These are phyloP conservation scores for Tholera decimalis DNA, from an alignment of 2,888 invertebrate genomes.

Conservation along the genomic window DNA sequence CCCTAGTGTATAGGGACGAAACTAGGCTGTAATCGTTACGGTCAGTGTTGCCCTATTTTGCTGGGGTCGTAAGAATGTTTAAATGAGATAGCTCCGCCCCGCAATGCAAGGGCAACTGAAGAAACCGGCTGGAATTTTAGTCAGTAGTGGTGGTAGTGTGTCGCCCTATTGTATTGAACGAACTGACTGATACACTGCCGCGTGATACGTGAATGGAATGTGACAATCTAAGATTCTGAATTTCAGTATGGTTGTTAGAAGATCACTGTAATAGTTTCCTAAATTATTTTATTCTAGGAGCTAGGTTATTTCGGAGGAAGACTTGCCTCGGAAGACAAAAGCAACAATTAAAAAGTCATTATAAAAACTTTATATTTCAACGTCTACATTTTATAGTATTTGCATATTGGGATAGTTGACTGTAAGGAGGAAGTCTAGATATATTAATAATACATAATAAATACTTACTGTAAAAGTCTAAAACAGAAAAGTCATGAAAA, in stretches of 20 bases:
- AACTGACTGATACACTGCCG: too few relatives aligned
- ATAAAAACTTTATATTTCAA: constrained; percentile 16
- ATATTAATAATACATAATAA: constrained; percentile 45
- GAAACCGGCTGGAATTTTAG: too few relatives aligned
- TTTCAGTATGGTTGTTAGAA: constrained; percentile 4
- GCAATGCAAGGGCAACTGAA: too few relatives aligned
- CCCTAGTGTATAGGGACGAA: too few relatives aligned
- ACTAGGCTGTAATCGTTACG: too few relatives aligned
- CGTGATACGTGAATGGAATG: background rate
- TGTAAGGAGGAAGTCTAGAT: background rate
- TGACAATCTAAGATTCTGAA: constrained; percentile 18
- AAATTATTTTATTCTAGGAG: too few relatives aligned
- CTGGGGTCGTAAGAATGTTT: too few relatives aligned
- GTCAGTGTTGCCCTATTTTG: too few relatives aligned
- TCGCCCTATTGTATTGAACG: too few relatives aligned
- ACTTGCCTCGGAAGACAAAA: constrained; percentile 6
- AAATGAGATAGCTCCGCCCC: too few relatives aligned
- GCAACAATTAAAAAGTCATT: background rate
- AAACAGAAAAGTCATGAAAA: constrained; percentile 87
- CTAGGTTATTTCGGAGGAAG: too few relatives aligned
- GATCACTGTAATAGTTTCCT: background rate
- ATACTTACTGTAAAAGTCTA: constrained; percentile 82
- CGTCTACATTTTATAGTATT: background rate
- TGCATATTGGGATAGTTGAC: background rate
- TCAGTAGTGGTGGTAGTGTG: too few relatives aligned